Percentiles rank a stretch among this genome's conserved stretches.
phyloP scores from a whole-genome alignment of 2,797 vertebrate genomes.

The Amphiprion clarkii region DNA sequence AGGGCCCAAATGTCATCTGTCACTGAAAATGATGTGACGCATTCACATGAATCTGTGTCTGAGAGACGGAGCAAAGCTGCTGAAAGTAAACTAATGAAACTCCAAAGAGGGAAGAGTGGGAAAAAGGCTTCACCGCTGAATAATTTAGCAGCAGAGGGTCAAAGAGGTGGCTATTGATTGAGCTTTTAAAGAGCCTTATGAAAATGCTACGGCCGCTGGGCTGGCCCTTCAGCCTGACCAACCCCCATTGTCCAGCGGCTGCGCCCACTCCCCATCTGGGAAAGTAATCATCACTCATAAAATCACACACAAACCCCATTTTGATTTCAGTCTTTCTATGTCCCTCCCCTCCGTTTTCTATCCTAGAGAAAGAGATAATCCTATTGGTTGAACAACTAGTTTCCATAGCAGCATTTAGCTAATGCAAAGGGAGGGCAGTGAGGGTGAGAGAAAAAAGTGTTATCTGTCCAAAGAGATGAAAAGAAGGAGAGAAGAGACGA shows the following conservation, averaged over 20 bases:
- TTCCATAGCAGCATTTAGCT: conserved; percentile 81
- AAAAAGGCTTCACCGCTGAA: conserved; percentile 86
- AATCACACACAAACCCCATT: conserved; percentile 71
- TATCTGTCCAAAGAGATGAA: conserved; percentile 74
- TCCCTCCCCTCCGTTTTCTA: conserved; percentile 56
- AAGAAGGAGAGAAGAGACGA: conserved; percentile 47
- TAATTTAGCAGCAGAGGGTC: conserved; percentile 90
- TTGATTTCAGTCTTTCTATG: conserved; percentile 74
- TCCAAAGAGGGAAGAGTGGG: conserved; percentile 49
- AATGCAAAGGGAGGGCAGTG: conserved; percentile 68
- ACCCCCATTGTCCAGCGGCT: conserved; percentile 63
- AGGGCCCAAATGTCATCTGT: conserved; percentile 74
- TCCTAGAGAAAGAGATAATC: conserved; percentile 58
- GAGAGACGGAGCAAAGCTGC: conserved; percentile 71
- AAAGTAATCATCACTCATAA: conserved; percentile 86
- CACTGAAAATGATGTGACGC: conserved; percentile 41
- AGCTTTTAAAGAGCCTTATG: conserved; percentile 88
- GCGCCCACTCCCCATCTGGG: conserved; percentile 84
- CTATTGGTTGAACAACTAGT: conserved; percentile 76
- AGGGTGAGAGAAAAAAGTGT: conserved; percentile 67
- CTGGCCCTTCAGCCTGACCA: conserved; percentile 71
- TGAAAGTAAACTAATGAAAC: conserved; percentile 90
- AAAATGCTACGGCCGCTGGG: conserved; percentile 89
- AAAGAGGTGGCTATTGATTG: conserved; percentile 90
- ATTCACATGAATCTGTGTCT: conserved; percentile 27